Evolutionary conservation across 1,140 invertebrate species (phyloP), one percentile per base, ranked within the genome.

Genomic region (Pinna nobilis): DNA sequence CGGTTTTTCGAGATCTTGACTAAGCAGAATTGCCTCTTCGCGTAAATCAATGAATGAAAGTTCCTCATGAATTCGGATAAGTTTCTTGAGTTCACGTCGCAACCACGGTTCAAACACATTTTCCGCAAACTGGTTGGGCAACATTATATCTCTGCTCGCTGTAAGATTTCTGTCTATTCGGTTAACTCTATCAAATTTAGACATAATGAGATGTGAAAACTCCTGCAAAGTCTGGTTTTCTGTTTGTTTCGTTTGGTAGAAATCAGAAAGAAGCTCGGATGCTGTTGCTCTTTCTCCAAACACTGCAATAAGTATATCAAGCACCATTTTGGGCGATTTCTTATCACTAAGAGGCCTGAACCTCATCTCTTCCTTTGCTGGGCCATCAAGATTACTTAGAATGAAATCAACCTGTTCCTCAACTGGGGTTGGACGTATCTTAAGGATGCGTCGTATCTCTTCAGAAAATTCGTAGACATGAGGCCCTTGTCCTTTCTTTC

Each of bases 101-200:
- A 64, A 28, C 61, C 61, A 64, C n/a, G 25, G 20, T 44, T 64
- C 61, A 23, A n/a, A 15, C n/a, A 64, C 61, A 64, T 64, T 64
- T 64, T 64, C 61, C 18, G 61, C 61, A 6, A 64, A 49, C 44
- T 64, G 61, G 33, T 28, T 49, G 15, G 41, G 20, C 33, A 65
- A n/a, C 18, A n/a, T 47, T 7, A 25, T 13, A 28, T 32, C 61
- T 3, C 61, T 50, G n/a, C 33, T 6, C 6, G n/a, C n/a, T 13
- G 20, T 51, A 7, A 47, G 11, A 13, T 32, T 65, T 25, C 11
- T 18, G 44, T 65, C 61, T 30, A 4, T 49, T 28, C 35, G 28
- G 20, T 28, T 23, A n/a, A 63, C 57, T 33, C 32, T 13, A 7
- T 33, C 18, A 18, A 33, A 23, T 63, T 41, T 63, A 23, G 15